A percentile compares a stretch with the other conserved stretches of the same genome.
These are phyloP conservation scores for Drosophila fuyamai DNA, from an alignment of 1,140 invertebrate genomes.

Conservation along the genomic window DNA sequence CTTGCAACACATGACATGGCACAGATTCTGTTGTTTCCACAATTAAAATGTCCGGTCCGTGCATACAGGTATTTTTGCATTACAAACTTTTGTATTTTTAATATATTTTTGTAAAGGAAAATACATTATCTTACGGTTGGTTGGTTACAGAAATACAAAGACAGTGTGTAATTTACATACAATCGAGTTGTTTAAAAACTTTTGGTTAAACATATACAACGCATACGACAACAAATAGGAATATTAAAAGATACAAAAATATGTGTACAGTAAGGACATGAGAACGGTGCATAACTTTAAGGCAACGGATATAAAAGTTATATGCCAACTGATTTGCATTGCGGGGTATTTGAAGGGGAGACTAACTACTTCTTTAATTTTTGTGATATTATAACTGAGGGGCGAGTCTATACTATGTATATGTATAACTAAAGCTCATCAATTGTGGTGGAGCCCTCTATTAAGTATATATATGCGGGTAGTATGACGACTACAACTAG, in stretches of 20 bases:
- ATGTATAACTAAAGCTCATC: conserved; percentile 56
- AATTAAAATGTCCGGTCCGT: conserved; percentile 30
- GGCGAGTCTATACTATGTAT: conserved; percentile 41
- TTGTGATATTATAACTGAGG: conserved; percentile 27
- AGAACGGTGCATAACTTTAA: conserved; percentile 40
- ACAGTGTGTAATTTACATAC: conserved; percentile 64
- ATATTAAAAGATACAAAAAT: conserved; percentile 60
- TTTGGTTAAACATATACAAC: conserved; percentile 57
- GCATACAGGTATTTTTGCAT: conserved; percentile 16
- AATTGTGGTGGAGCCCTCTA: conserved; percentile 39
- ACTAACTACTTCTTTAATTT: conserved; percentile 34
- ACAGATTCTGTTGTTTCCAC: conserved; percentile 7
- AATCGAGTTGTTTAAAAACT: conserved; percentile 58
- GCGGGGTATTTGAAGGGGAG: conserved; percentile 3
- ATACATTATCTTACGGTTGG: conserved; percentile 65
- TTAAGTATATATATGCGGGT: conserved; percentile 51
- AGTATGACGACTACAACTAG: conserved; percentile 41
- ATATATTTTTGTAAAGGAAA: conserved; percentile 82
- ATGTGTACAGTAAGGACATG: conserved; percentile 55
- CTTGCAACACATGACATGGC: conserved; percentile 6
- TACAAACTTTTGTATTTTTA: conserved; percentile 61
- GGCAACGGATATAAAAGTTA: conserved; percentile 24
- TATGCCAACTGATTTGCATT: conserved; percentile 22
- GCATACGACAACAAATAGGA: conserved; percentile 56
- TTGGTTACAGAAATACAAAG: conserved; percentile 62